Evolutionary conservation across 2,113 vertebrate species (phyloP).

Genomic region (Girardinichthys multiradiatus): DNA sequence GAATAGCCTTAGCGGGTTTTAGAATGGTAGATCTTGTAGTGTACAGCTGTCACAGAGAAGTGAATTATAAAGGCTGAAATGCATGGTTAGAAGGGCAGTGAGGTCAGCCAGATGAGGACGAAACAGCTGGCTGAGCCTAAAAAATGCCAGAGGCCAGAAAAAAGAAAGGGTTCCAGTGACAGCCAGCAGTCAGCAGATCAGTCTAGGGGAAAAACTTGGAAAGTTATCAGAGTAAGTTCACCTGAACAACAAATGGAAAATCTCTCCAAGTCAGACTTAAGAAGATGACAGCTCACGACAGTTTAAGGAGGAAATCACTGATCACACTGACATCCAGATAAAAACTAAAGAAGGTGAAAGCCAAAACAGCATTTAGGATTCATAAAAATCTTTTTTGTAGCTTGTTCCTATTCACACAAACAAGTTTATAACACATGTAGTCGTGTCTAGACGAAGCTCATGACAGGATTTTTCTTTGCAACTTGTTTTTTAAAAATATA

Average conservation of each 20-base stretch:
- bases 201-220: slow-evolving; percentile 18
- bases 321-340: slow-evolving; percentile 1
- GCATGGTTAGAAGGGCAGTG: background rate
- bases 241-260: slow-evolving; percentile 9
- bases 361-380: slow-evolving; percentile 52
- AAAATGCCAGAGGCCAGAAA: slow-evolving; percentile 30
- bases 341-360: slow-evolving; percentile 16
- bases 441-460: background rate
- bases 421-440: background rate
- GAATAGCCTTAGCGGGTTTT: slow-evolving; percentile 14
- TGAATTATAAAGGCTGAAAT: slow-evolving; percentile 16
- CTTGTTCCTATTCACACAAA: slow-evolving; percentile 15
- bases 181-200: slow-evolving; percentile 13
- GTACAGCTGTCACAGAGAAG: slow-evolving; percentile 9
- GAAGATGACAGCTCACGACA: slow-evolving; percentile 25
- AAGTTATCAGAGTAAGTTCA: slow-evolving; percentile 28
- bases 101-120: slow-evolving; percentile 13
- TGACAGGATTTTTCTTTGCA: slow-evolving; percentile 8
- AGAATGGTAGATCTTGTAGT: slow-evolving; percentile 17
- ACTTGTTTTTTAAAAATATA: background rate
- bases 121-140: slow-evolving; percentile 5
- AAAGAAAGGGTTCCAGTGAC: background rate
- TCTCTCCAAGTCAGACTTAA: slow-evolving; percentile 26
- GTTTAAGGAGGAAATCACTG: slow-evolving; percentile 28
- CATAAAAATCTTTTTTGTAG: slow-evolving; percentile 11